Conservation (phyloP, 2,797 vertebrate genomes). For the Pempheris klunzingeri region DNA sequence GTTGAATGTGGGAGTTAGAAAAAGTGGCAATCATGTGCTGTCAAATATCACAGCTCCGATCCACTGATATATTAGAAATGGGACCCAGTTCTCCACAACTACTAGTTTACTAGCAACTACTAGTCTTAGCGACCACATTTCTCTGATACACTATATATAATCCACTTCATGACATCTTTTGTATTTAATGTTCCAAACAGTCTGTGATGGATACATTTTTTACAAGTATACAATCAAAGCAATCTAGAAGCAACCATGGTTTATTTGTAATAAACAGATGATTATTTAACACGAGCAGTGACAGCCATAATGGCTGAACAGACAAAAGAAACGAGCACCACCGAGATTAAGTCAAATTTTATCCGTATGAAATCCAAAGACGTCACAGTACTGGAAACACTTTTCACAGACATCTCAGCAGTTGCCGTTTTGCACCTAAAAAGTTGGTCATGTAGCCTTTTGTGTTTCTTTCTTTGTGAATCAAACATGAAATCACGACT, state of each 20-base stretch:
- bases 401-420: not conserved
- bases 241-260: not conserved
- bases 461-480: not conserved
- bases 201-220: not conserved
- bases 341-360: not conserved
- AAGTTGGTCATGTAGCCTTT: not conserved
- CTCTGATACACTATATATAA: not conserved
- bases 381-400: not conserved
- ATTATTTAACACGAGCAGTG: not conserved
- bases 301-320: not conserved
- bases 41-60: constrained; percentile 7
- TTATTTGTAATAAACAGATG: constrained; percentile 8
- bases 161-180: no score
- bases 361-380: not conserved
- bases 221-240: not conserved
- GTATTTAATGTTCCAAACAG: not conserved
- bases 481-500: not conserved
- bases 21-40: constrained; percentile 10
- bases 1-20: not conserved
- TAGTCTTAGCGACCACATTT: not conserved
- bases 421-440: not conserved
- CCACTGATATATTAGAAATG: not conserved
- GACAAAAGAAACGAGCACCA: constrained; percentile 11
- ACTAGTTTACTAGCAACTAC: not conserved
- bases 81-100: not conserved